phyloP scores from a whole-genome alignment of 2,888 invertebrate species.

The Heliconius hortense region DNA sequence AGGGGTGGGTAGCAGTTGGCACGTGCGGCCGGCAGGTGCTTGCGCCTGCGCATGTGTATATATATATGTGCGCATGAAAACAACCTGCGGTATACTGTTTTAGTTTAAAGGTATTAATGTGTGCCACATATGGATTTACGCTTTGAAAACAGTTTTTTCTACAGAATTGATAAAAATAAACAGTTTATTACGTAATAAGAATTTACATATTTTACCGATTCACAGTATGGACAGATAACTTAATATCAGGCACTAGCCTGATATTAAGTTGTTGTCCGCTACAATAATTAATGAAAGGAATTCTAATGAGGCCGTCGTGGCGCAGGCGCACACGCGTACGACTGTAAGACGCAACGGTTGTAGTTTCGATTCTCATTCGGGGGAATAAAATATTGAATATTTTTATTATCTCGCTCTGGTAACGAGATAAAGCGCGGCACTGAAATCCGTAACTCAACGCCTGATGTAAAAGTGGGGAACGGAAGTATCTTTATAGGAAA shows the following conservation, averaged over 20 bases:
- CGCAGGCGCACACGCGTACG: no score
- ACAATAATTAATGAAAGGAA: no score
- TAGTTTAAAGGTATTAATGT: background rate
- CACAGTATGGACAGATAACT: background rate
- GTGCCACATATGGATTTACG: background rate
- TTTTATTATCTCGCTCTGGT: no score
- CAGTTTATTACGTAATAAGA: background rate
- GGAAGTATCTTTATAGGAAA: no score
- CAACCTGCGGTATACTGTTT: conserved; percentile 23
- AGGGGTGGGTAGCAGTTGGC: conserved; percentile 43
- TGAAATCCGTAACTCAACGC: no score
- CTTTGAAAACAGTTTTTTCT: background rate
- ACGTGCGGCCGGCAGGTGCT: conserved; percentile 40
- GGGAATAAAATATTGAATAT: no score
- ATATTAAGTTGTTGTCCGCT: background rate
- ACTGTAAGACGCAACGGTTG: no score
- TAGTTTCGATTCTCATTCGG: no score
- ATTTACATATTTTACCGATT: background rate
- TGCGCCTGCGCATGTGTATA: background rate
- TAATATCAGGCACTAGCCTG: no score
- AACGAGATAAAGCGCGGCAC: no score
- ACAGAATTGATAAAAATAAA: background rate
- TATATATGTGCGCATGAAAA: background rate
- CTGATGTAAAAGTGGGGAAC: no score
- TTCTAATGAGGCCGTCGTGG: no score